Percentiles rank a stretch among this genome's conserved stretches.
Evolutionary conservation across 1,140 invertebrate genomes (phyloP).

Genomic region (Drosophila pachea): DNA sequence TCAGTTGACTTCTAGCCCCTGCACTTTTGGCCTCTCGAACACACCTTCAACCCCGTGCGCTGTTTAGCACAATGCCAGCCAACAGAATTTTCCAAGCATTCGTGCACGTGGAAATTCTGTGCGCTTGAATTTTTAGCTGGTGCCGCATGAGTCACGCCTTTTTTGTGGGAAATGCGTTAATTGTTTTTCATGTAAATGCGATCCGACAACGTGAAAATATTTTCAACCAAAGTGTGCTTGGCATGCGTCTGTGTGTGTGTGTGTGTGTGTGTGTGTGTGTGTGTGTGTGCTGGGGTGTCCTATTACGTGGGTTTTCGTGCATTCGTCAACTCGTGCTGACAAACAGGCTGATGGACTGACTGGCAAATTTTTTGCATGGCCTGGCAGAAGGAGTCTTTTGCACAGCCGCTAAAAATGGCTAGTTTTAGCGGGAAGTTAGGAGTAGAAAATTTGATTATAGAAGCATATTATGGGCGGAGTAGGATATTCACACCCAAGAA

Average conservation of each 20-base stretch:
- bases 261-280: slow-evolving; percentile 1
- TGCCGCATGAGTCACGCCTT: slow-evolving; percentile 60
- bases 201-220: slow-evolving; percentile 65
- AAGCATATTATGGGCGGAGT: too few relatives aligned
- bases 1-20: slow-evolving; percentile 1
- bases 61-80: neutral
- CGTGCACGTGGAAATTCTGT: slow-evolving; percentile 60
- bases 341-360: slow-evolving; percentile 22
- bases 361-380: slow-evolving; percentile 23
- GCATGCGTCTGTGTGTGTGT: slow-evolving; percentile 15
- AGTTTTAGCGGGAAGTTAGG: neutral
- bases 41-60: slow-evolving; percentile 19
- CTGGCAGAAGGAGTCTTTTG: neutral
- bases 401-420: neutral
- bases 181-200: slow-evolving; percentile 60
- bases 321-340: slow-evolving; percentile 46
- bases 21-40: neutral
- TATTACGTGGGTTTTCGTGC: slow-evolving; percentile 50
- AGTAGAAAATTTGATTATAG: too few relatives aligned
- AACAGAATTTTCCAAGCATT: slow-evolving; percentile 12
- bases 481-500: too few relatives aligned
- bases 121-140: slow-evolving; percentile 44
- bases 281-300: slow-evolving; percentile 7
- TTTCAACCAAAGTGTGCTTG: slow-evolving; percentile 23
- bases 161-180: slow-evolving; percentile 58